Percentiles rank a stretch among this genome's conserved stretches.
Evolutionary conservation across 2,888 invertebrate genomes (phyloP).

Genomic region (Sepioteuthis lessoniana): DNA sequence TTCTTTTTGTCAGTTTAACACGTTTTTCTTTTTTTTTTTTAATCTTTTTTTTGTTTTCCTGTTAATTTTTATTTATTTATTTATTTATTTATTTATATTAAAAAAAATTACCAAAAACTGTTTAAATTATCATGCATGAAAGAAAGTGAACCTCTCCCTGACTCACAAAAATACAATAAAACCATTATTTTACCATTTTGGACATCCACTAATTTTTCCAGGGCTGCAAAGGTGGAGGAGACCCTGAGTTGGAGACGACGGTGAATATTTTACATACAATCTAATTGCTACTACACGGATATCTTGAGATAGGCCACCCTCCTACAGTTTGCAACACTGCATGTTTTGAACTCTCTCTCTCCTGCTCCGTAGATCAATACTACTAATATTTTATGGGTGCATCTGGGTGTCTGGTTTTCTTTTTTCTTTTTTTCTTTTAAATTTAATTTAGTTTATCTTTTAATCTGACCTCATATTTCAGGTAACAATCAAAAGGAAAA

Average conservation of each 20-base stretch:
- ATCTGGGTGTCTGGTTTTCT: not conserved
- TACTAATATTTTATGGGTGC: not conserved
- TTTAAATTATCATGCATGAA: not conserved
- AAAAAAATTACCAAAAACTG: not conserved
- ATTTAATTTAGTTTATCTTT: too few species aligned
- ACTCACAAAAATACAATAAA: not conserved
- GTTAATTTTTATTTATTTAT: not conserved
- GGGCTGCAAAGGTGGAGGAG: constrained; percentile 41
- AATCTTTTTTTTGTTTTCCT: too few species aligned
- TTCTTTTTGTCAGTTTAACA: too few species aligned
- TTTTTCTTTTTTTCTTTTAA: not conserved
- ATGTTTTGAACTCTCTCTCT: constrained; percentile 33
- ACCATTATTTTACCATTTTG: not conserved
- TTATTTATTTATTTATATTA: not conserved
- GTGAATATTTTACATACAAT: constrained; percentile 37
- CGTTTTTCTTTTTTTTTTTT: not conserved
- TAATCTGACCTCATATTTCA: not conserved
- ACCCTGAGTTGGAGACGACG: constrained; percentile 15
- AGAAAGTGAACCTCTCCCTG: not conserved
- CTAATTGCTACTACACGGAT: not conserved
- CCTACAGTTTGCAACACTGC: not conserved
- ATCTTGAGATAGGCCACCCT: not conserved
- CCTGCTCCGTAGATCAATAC: not conserved
- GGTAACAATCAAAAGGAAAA: not conserved
- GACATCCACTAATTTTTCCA: not conserved